Base-by-base conservation (phyloP, 2,888 invertebrate genomes). In the Leucophora obtusa region DNA sequence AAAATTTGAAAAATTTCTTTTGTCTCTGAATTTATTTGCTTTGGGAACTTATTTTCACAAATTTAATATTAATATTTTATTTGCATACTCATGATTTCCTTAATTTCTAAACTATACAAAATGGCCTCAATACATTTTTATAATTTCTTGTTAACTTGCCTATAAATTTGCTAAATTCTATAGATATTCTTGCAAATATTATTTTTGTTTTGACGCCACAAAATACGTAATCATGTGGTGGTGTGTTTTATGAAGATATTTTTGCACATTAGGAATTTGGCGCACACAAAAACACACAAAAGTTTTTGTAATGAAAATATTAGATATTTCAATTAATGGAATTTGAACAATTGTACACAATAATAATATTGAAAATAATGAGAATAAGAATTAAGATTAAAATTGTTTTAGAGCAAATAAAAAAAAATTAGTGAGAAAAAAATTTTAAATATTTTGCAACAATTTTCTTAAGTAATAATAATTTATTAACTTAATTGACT, bases 71-170 rank as follows among this genome's bases (percentile, higher is more conserved):
- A 21, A 38, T 60, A 60, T 17, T 60, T 43, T 10, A 21, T 51
- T 47, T 47, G 35, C 9, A 18, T 68, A 28, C 11, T 8, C 35
- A 24, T 38, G 21, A 73, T 66, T 74, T 66, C 66, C 66, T 66
- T 66, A 66, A 66, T 59, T 21, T 17, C n/a, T 59, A 38, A 3
- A 63, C 56, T 56, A 17, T 54, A 50, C n/a, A 51, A 66, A 74
- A 74, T 59, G 73, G 51, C 73, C 73, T 43, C 38, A 73, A 73
- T 73, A 73, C 59, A 66, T 73, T 66, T 66, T 51, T 50, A 73
- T 73, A 65, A 65, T 73, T 51, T 66, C 51, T 38, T 74, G 60
- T 74, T 60, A 66, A 74, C 66, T 59, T 59, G 51, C 38, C 17
- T 51, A 65, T 73, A 65, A 73, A 59, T 65, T 73, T 66, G 24